Conservation (phyloP, 2,888 invertebrate genomes). For the Acheta domesticus region DNA sequence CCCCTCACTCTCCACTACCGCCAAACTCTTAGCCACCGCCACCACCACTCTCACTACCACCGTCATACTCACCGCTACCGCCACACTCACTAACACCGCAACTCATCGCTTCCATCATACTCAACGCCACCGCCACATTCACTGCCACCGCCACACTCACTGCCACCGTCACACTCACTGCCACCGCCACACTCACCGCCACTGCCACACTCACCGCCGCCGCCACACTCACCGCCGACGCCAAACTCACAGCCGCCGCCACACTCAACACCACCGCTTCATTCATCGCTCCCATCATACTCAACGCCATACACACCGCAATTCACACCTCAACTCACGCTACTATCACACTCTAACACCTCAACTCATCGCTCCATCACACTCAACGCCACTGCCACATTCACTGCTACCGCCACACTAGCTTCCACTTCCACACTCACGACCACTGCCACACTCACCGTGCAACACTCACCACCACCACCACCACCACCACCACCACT, state of each 20-base stretch:
- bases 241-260: neutral
- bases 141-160: neutral
- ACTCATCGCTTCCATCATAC: neutral
- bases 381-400: too few species aligned
- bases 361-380: too few species aligned
- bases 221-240: neutral
- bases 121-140: neutral
- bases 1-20: accelerated
- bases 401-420: too few species aligned
- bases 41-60: neutral
- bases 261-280: neutral
- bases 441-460: too few species aligned
- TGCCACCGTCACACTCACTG: neutral
- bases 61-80: neutral
- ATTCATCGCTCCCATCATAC: too few species aligned
- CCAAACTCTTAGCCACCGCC: too few species aligned
- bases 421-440: too few species aligned
- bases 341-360: too few species aligned
- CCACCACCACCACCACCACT: too few species aligned
- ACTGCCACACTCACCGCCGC: neutral
- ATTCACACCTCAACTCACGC: too few species aligned
- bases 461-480: too few species aligned
- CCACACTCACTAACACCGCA: neutral
- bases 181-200: neutral
- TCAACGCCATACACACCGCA: too few species aligned